Evolutionary conservation across 1,140 invertebrate genomes (phyloP).

Genomic region (Eueides isabella): DNA sequence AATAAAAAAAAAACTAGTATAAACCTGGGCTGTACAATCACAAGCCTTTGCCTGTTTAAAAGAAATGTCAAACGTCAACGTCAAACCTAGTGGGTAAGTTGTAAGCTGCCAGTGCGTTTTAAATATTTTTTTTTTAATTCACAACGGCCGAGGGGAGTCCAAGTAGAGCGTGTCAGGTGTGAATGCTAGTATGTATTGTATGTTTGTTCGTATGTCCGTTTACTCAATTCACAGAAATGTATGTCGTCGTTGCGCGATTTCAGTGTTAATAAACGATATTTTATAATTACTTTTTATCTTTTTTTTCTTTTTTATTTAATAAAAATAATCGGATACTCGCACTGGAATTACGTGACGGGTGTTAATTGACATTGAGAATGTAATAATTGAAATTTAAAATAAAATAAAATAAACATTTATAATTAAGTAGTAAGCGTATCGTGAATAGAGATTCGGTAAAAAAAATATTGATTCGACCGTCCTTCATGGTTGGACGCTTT

Average conservation of each 20-base stretch:
- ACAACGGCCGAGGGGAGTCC: conserved; percentile 26
- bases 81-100: neutral
- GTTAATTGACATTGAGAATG: conserved; percentile 37
- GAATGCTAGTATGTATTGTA: conserved; percentile 43
- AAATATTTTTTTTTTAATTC: conserved; percentile 38
- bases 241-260: conserved; percentile 43
- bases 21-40: too few species aligned
- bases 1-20: too few species aligned
- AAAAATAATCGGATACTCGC: neutral
- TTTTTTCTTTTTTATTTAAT: neutral
- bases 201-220: conserved; percentile 49
- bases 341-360: conserved; percentile 21
- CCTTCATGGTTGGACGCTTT: conserved; percentile 28
- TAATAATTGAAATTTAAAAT: conserved; percentile 29
- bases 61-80: neutral
- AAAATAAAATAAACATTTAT: conserved; percentile 31
- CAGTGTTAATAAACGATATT: conserved; percentile 10
- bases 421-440: conserved; percentile 47
- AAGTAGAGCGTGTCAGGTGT: conserved; percentile 34
- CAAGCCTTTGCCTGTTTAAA: too few species aligned
- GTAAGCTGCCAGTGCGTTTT: conserved; percentile 48
- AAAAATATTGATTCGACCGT: conserved; percentile 25
- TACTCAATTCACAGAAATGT: conserved; percentile 52
- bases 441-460: conserved; percentile 30
- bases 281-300: neutral